phyloP scores from a whole-genome alignment of 2,888 invertebrate species.

The Hypolimnas misippus region DNA sequence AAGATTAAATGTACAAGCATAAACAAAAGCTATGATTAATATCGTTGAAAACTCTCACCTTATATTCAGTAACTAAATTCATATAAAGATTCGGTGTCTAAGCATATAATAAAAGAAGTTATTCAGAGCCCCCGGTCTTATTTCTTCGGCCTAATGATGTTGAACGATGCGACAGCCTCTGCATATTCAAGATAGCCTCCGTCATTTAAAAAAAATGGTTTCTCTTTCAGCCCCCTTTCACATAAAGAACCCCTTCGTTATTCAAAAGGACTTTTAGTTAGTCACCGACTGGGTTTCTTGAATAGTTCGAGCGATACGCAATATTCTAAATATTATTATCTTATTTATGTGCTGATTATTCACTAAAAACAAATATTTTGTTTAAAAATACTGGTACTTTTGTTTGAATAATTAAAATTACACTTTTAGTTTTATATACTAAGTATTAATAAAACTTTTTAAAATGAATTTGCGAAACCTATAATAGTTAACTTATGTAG shows the following conservation, averaged over 20 bases:
- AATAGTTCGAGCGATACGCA: constrained; percentile 6
- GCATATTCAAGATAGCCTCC: constrained; percentile 73
- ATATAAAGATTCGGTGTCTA: constrained; percentile 21
- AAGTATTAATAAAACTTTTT: no score
- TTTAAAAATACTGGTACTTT: no score
- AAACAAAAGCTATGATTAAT: background rate
- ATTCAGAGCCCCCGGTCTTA: constrained; percentile 59
- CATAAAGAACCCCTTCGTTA: constrained; percentile 77
- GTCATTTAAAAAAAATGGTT: constrained; percentile 75
- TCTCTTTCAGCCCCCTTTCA: constrained; percentile 68
- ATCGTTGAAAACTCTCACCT: constrained; percentile 2
- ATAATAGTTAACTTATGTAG: no score
- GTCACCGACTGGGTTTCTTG: constrained; percentile 30
- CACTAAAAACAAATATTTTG: background rate
- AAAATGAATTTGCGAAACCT: no score
- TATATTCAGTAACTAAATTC: constrained; percentile 7
- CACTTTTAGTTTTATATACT: no score
- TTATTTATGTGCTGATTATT: background rate
- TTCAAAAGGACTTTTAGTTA: constrained; percentile 72
- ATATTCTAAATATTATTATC: background rate
- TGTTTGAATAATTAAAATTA: no score
- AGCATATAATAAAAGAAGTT: constrained; percentile 49
- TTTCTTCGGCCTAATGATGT: constrained; percentile 74
- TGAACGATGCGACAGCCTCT: constrained; percentile 72
- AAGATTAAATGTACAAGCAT: no score